Conservation (phyloP, 2,888 invertebrate species). For the Metacarcinus magister region DNA sequence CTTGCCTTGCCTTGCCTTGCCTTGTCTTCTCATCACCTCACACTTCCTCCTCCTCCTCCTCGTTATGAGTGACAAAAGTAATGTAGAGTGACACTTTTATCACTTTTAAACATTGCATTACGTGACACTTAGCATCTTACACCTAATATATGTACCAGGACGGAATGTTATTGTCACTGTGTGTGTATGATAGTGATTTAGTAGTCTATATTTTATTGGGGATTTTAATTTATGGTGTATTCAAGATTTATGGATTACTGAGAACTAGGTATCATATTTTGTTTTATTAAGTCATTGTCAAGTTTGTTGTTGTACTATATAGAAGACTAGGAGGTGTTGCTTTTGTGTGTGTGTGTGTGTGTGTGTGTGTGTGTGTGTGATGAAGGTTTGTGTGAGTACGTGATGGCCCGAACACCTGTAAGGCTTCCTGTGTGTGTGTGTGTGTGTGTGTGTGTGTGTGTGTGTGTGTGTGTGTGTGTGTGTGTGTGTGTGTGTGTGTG, state of each 20-base stretch:
- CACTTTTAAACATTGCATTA: background rate
- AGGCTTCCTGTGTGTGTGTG: background rate
- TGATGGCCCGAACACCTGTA: too few species aligned
- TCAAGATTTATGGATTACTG: background rate
- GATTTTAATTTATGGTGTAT: too few species aligned
- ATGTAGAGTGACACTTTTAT: background rate
- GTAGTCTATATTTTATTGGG: too few species aligned
- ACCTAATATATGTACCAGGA: background rate
- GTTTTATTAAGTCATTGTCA: background rate
- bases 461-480: too few species aligned
- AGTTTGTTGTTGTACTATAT: too few species aligned
- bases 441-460: too few species aligned
- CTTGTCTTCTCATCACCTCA: background rate
- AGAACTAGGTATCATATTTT: background rate
- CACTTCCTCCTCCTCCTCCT: background rate
- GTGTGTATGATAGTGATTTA: too few species aligned
- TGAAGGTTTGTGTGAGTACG: background rate
- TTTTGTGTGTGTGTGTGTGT: slow-evolving; percentile 1
- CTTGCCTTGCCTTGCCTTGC: too few species aligned
- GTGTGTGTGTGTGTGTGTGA: background rate
- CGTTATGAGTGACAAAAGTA: background rate
- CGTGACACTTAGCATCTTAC: too few species aligned
- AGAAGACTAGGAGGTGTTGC: too few species aligned
- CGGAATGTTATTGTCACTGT: background rate
- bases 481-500: background rate